Percentiles rank a stretch among this genome's conserved stretches.
These are phyloP conservation scores for Alloplasta piceator DNA, from an alignment of 2,888 invertebrate species.

Conservation along the genomic window DNA sequence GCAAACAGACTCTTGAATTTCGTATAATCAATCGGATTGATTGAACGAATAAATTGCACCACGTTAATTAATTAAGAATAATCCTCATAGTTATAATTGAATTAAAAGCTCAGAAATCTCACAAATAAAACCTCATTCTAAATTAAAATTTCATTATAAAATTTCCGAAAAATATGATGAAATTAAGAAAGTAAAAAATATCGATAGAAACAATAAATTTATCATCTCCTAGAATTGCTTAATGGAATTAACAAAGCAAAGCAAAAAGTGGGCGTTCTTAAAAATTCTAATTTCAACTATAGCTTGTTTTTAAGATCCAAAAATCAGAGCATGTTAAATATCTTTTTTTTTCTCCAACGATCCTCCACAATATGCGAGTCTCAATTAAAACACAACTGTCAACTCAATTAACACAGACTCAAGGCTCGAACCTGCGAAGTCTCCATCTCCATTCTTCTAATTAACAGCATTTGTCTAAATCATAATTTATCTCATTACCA, in stretches of 20 bases:
- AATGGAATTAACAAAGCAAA: too few relatives aligned
- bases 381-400: slow-evolving; percentile 56
- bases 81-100: too few relatives aligned
- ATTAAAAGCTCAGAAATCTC: too few relatives aligned
- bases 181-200: too few relatives aligned
- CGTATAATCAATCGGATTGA: slow-evolving; percentile 19
- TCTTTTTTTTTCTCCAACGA: background rate
- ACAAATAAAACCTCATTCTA: too few relatives aligned
- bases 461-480: too few relatives aligned
- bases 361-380: background rate
- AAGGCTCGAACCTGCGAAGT: slow-evolving; percentile 46
- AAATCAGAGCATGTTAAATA: background rate
- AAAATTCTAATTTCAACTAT: too few relatives aligned
- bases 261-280: too few relatives aligned
- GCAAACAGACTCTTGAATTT: slow-evolving; percentile 3
- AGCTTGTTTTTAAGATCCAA: background rate
- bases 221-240: too few relatives aligned
- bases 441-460: slow-evolving; percentile 1
- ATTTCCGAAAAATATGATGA: too few relatives aligned
- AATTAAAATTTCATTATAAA: too few relatives aligned
- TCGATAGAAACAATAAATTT: too few relatives aligned
- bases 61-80: background rate
- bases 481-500: background rate
- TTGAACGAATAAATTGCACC: background rate
- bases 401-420: slow-evolving; percentile 52